Base-by-base conservation (phyloP, 2,113 vertebrate genomes). In the Vanacampus margaritifer region DNA sequence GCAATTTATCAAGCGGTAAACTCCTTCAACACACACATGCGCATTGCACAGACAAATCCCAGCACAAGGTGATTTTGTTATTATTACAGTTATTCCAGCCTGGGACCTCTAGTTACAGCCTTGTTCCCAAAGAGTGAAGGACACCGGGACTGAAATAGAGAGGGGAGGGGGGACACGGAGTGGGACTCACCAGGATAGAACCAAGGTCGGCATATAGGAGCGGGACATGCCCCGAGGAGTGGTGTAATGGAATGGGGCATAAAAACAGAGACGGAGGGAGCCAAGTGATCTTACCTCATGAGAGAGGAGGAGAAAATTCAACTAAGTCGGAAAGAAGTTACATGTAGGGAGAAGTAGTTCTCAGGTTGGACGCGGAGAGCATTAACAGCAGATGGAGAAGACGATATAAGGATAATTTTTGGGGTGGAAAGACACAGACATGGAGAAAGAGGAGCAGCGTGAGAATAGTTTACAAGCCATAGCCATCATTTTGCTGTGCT, bases 401-500 rank as follows among this genome's bases (percentile, higher is more conserved):
- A n/a, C 9, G 51, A 58, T 23, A 8, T 63, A 66, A 35, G 28
- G 23, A 61, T 19, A 13, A 14, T 37, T 1, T 53, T 54, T 24
- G 60, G 60, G 53, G 66, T 66, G 19, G 13, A 53, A 39, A 64
- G 37, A 51, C 5, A 70, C 76, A 28, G 59, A 70, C 62, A 80
- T 87, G 79, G 79, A 92, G 62, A 91, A 84, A 86, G 88, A 88
- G 5, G 69, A 92, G 76, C 93, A 92, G 56, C 90, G 91, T 78
- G 93, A 93, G 0, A 94, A 83, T 56, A 94, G 94, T 48, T 91
- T 96, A 5, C 93, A 94, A 39, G 92, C 94, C 3, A 56, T 96
- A 75, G 94, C 91, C 28, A 93, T 96, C 81, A 90, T 95, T 73
- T 86, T 95, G 84, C 81, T 95, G 81, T 81, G 95, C 72, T 96